These are phyloP conservation scores for Mimumesa dahlbomi DNA, from an alignment of 2,888 invertebrate species.

Conservation along the genomic window DNA sequence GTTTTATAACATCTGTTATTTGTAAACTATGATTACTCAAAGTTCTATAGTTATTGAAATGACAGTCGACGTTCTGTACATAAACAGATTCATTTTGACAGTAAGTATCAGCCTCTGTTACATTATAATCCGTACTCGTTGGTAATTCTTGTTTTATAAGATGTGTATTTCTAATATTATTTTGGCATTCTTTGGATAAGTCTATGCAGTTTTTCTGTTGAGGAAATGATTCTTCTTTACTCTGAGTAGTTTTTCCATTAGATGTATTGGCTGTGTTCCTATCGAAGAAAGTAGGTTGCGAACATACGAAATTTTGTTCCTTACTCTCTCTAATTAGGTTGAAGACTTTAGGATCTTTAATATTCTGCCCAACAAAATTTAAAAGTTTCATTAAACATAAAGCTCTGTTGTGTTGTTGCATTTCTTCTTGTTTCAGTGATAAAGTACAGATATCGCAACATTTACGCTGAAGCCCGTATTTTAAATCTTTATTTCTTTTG, in stretches of 20 bases:
- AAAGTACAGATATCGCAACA: constrained; percentile 29
- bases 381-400: constrained; percentile 29
- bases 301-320: constrained; percentile 29
- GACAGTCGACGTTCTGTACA: constrained; percentile 15
- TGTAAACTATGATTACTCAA: constrained; percentile 21
- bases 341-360: constrained; percentile 34
- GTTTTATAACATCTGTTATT: constrained; percentile 30
- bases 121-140: constrained; percentile 37
- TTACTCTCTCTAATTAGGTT: constrained; percentile 27
- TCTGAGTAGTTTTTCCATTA: constrained; percentile 24
- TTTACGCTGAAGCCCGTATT: constrained; percentile 20
- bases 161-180: constrained; percentile 29
- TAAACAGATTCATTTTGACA: constrained; percentile 22
- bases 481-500: constrained; percentile 32
- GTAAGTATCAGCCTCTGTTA: constrained; percentile 16
- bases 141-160: constrained; percentile 53
- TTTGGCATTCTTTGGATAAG: constrained; percentile 51
- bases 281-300: constrained; percentile 21
- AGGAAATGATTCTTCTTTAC: constrained; percentile 36
- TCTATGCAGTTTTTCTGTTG: constrained; percentile 36
- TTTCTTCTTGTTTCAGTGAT: constrained; percentile 33
- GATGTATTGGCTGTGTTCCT: constrained; percentile 26
- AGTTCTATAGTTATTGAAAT: constrained; percentile 13
- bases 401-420: constrained; percentile 27
- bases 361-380: constrained; percentile 32